phyloP scores from a whole-genome alignment of 2,888 invertebrate genomes.

The Drosophila meridiana region DNA sequence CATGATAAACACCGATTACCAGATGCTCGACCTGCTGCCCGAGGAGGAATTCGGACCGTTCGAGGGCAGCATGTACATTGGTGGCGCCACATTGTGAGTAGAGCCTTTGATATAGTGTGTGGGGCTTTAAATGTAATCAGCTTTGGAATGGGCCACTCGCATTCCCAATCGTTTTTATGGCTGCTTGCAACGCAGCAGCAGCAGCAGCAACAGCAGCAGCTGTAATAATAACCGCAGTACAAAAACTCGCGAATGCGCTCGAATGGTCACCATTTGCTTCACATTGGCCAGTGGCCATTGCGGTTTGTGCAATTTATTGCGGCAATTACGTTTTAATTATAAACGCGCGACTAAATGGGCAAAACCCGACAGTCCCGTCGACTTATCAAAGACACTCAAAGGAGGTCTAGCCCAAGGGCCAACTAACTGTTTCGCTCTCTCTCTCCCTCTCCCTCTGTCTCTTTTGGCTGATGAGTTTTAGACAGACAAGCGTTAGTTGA shows the following conservation, averaged over 20 bases:
- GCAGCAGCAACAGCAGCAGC: slow-evolving; percentile 35
- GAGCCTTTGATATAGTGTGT: slow-evolving; percentile 26
- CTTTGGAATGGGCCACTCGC: slow-evolving; percentile 11
- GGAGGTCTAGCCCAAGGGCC: slow-evolving; percentile 15
- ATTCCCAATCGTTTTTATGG: slow-evolving; percentile 55
- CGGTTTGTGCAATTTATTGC: slow-evolving; percentile 73
- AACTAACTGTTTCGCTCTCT: background rate
- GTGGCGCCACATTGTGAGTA: slow-evolving; percentile 95
- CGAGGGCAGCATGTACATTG: slow-evolving; percentile 97
- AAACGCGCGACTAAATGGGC: slow-evolving; percentile 68
- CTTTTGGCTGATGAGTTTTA: slow-evolving; percentile 20
- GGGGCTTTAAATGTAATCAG: slow-evolving; percentile 14
- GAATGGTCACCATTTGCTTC: slow-evolving; percentile 31
- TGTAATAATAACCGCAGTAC: slow-evolving; percentile 62
- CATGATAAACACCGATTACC: slow-evolving; percentile 95
- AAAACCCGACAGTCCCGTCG: slow-evolving; percentile 19
- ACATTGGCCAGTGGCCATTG: slow-evolving; percentile 44
- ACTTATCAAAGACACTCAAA: slow-evolving; percentile 30
- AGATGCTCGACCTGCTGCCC: slow-evolving; percentile 93
- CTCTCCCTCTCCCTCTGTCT: background rate
- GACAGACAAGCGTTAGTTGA: slow-evolving; percentile 7
- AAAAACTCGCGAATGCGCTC: slow-evolving; percentile 35
- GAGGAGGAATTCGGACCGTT: slow-evolving; percentile 97
- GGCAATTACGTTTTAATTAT: slow-evolving; percentile 79
- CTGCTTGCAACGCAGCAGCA: slow-evolving; percentile 57